Percentiles rank a stretch among this genome's conserved stretches.
phyloP scores from a whole-genome alignment of 1,140 invertebrate genomes.

The Drosophila kurseongensis region DNA sequence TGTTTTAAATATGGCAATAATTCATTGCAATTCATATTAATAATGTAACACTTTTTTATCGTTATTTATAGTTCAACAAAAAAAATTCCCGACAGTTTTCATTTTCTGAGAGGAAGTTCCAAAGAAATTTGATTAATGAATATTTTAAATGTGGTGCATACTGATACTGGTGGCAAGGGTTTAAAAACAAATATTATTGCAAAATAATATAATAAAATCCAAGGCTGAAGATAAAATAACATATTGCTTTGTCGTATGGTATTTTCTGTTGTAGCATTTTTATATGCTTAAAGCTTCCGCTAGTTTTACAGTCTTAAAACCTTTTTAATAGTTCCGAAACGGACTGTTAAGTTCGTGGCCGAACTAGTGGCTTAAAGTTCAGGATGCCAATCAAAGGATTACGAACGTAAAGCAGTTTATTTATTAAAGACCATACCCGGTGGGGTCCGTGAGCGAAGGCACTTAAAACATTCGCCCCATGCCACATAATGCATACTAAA shows the following conservation, averaged over 20 bases:
- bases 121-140: not conserved
- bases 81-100: not conserved
- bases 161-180: not conserved
- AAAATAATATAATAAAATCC: not conserved
- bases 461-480: constrained; percentile 38
- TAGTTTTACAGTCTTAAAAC: not conserved
- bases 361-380: constrained; percentile 2
- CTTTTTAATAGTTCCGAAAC: constrained; percentile 27
- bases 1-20: not conserved
- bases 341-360: constrained; percentile 13
- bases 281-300: not conserved
- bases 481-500: constrained; percentile 62
- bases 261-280: not conserved
- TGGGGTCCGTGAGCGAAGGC: constrained; percentile 33
- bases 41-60: not conserved
- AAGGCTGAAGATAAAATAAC: not conserved
- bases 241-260: not conserved
- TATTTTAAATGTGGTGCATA: not conserved
- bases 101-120: not conserved
- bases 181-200: not conserved
- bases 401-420: constrained; percentile 37
- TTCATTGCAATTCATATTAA: not conserved
- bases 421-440: constrained; percentile 18
- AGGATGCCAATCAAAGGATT: constrained; percentile 39
- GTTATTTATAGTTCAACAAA: not conserved